Evolutionary conservation across 2,113 vertebrate genomes (phyloP), one percentile per base, ranked within the genome.

Genomic region (Eudorcas thomsonii): DNA sequence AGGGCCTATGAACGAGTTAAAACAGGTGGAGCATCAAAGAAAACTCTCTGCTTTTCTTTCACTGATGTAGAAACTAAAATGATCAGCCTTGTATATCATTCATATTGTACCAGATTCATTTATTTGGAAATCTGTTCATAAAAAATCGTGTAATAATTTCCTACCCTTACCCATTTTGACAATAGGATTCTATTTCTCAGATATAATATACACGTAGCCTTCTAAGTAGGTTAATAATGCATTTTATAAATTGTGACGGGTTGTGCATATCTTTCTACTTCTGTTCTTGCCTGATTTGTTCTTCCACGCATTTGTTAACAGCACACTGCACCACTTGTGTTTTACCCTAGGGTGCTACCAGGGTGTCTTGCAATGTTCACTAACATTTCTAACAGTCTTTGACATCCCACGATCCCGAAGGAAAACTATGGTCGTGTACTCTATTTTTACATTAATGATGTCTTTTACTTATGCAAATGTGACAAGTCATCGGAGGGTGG

Each of bases 391-490:
- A 98, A 98, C 87, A n/a, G 13, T 93, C 97, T 98, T 95, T 97
- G 97, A 98, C 88, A 94, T 95, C 96, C 28, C 5, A 36, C 96
- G 71, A 98, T 82, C 94, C 62, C 60, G 59, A 88, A 98, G 87
- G 93, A 98, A 98, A 98, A 93, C 54, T 71, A 25, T 89, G 55
- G 64, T 94, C 88, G 59, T 97, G 1, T 84, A 88, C 92, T 98
- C 64, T 96, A 54, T 28, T 94, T 98, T 91, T 95, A 93, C 36
- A 97, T 96, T 98, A 98, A 98, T 93, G 97, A 97, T 97, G 77
- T 92, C 14, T 98, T 98, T 95, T 94, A 54, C 64, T 97, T 97
- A 95, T 94, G 60, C 15, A 98, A 98, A 98, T 97, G 93, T 97
- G 91, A 96, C 89, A 98, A 94, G 94, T 87, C 97, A 98, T 95